phyloP scores from a whole-genome alignment of 2,797 vertebrate species.

The Coccyzus lansbergi region DNA sequence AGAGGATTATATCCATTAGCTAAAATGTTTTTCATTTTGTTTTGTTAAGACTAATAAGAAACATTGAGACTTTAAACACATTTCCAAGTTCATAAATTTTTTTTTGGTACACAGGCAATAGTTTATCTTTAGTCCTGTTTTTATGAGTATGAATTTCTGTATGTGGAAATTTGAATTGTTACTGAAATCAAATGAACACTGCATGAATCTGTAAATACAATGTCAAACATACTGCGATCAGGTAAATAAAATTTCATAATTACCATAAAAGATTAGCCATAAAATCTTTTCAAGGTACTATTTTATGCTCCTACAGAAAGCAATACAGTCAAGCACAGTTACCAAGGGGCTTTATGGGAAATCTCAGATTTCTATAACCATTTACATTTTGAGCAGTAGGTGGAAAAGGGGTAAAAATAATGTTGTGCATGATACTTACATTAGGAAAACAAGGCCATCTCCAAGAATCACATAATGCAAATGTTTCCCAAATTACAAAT shows the following conservation, averaged over 20 bases:
- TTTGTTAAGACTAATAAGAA: background rate
- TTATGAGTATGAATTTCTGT: slow-evolving; percentile 24
- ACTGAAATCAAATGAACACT: background rate
- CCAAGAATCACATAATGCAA: background rate
- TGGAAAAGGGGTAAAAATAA: background rate
- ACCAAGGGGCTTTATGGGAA: background rate
- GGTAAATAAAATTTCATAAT: slow-evolving; percentile 33
- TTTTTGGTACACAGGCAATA: background rate
- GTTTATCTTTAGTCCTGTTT: background rate
- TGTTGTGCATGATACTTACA: background rate
- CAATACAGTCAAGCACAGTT: background rate
- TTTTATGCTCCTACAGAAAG: background rate
- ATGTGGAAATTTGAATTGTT: background rate
- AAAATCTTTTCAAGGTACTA: slow-evolving; percentile 1
- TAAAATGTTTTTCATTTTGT: background rate
- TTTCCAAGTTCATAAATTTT: background rate
- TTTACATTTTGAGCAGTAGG: background rate
- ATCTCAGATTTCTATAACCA: background rate
- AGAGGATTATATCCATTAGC: background rate
- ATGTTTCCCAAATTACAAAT: background rate
- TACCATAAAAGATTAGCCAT: slow-evolving; percentile 1
- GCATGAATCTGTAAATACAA: slow-evolving; percentile 39
- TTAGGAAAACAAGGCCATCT: background rate
- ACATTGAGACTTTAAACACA: background rate
- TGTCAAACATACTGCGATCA: slow-evolving; percentile 7